phyloP scores from a whole-genome alignment of 53 echinoderm and acorn worm genomes.

The Echinarachnius parma region DNA sequence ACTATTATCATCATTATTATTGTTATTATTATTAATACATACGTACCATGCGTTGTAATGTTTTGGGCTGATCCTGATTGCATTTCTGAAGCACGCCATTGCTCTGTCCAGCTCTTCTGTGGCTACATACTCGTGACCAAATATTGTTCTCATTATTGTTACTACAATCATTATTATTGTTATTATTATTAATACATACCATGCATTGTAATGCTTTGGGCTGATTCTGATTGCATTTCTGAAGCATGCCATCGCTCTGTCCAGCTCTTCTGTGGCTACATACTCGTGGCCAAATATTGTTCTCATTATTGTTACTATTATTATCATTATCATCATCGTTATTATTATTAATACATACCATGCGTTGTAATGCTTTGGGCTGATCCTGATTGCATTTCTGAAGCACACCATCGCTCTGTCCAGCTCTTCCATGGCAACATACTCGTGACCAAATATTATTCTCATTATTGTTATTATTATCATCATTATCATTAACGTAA shows the following conservation, averaged over 20 bases:
- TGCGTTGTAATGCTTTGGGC: constrained; percentile 89
- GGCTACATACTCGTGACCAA: constrained; percentile 93
- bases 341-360: constrained; percentile 53
- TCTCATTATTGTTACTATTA: too few species aligned
- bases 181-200: too few species aligned
- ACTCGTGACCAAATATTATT: constrained; percentile 97
- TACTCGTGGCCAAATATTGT: constrained; percentile 96
- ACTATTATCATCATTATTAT: neutral
- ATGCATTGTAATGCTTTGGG: constrained; percentile 91
- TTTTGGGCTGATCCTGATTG: constrained; percentile 84
- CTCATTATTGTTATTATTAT: too few species aligned
- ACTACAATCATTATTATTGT: too few species aligned
- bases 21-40: too few species aligned
- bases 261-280: constrained; percentile 89
- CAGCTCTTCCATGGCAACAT: constrained; percentile 89
- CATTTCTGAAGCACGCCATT: constrained; percentile 96
- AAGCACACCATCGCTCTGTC: constrained; percentile 97
- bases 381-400: constrained; percentile 94
- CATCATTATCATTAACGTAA: too few species aligned
- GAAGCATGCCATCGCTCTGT: constrained; percentile 95
- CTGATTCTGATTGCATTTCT: constrained; percentile 96
- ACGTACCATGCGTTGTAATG: constrained; percentile 98
- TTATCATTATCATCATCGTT: too few species aligned
- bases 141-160: too few species aligned
- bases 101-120: constrained; percentile 96